phyloP scores from a whole-genome alignment of 2,888 invertebrate species.

The Eupithecia vulgata region DNA sequence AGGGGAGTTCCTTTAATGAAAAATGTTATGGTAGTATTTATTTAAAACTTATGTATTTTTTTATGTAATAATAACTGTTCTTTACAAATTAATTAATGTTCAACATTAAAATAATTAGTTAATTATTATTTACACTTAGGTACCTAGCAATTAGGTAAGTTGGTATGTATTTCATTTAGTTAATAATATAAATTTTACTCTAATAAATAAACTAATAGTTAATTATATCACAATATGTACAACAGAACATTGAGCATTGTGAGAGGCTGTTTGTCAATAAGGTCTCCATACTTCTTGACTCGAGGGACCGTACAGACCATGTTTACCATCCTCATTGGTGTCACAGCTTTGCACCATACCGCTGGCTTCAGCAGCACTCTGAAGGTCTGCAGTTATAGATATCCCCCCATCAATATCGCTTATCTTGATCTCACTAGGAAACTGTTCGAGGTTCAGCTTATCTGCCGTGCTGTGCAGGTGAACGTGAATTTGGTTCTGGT shows the following conservation, averaged over 20 bases:
- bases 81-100: conserved; percentile 72
- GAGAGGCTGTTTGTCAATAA: conserved; percentile 72
- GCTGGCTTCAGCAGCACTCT: conserved; percentile 75
- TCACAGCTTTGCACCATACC: conserved; percentile 82
- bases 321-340: conserved; percentile 81
- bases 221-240: conserved; percentile 81
- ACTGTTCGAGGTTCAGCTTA: conserved; percentile 87
- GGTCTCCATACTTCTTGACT: conserved; percentile 90
- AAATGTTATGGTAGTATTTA: neutral
- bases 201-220: conserved; percentile 15
- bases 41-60: conserved; percentile 3
- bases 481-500: conserved; percentile 93
- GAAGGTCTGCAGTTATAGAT: conserved; percentile 80
- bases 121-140: conserved; percentile 5
- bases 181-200: conserved; percentile 1
- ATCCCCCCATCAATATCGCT: conserved; percentile 84
- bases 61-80: conserved; percentile 69
- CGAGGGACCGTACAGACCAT: conserved; percentile 68
- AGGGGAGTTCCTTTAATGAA: neutral
- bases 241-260: conserved; percentile 64
- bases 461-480: conserved; percentile 88
- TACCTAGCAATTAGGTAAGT: conserved; percentile 1
- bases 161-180: neutral
- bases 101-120: conserved; percentile 75
- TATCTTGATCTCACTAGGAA: conserved; percentile 85